A percentile compares a stretch with the other conserved stretches of the same genome.
Evolutionary conservation across 2,113 vertebrate species (phyloP).

Genomic region (Pangasianodon hypophthalmus): DNA sequence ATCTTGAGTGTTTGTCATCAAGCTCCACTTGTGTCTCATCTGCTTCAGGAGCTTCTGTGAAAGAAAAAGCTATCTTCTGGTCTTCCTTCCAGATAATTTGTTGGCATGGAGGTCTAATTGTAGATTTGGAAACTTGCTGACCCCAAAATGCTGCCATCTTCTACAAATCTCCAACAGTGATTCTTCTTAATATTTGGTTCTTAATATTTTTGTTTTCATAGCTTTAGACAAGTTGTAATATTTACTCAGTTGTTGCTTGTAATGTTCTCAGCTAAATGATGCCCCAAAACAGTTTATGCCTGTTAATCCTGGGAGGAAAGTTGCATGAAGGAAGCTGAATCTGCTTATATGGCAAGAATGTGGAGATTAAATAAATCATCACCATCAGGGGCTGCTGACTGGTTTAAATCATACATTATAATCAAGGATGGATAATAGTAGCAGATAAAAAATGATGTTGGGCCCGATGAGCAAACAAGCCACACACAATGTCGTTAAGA

Average conservation of each 20-base stretch:
- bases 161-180: not conserved
- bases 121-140: not conserved
- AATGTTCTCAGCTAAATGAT: not conserved
- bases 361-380: conserved; percentile 7
- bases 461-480: not conserved
- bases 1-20: not conserved
- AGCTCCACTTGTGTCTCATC: not conserved
- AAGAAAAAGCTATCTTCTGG: no score
- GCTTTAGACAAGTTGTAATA: not conserved
- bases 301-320: not conserved
- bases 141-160: not conserved
- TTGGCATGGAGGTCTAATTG: not conserved
- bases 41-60: no score
- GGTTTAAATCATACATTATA: conserved; percentile 14
- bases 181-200: not conserved
- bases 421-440: not conserved
- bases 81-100: not conserved
- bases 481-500: not conserved
- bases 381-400: not conserved
- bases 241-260: not conserved
- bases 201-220: not conserved
- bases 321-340: not conserved
- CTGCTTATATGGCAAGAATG: not conserved
- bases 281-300: not conserved
- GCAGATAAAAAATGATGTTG: conserved; percentile 6